Percentiles rank a stretch among this genome's conserved stretches.
phyloP scores from a whole-genome alignment of 2,888 invertebrate species.

The Lepidonotus clava region DNA sequence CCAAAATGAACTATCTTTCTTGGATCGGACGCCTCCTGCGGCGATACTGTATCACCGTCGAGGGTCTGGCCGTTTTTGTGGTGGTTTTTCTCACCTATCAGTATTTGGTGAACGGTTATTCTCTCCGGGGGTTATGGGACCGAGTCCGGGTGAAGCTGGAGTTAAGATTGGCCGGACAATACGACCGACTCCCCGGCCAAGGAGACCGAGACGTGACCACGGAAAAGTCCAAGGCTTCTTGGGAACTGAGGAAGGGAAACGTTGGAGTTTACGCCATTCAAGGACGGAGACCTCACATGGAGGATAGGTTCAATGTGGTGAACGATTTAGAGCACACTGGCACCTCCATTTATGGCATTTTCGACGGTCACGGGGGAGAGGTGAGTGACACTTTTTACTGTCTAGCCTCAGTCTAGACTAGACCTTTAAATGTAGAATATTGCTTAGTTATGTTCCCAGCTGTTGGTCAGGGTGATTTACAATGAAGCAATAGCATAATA shows the following conservation, averaged over 20 bases:
- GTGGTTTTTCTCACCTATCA: constrained; percentile 56
- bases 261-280: constrained; percentile 94
- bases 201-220: constrained; percentile 53
- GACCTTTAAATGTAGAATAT: too few species aligned
- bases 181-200: constrained; percentile 57
- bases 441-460: too few species aligned
- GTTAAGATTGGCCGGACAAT: constrained; percentile 59
- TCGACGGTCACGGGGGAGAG: constrained; percentile 95
- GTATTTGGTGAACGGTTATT: constrained; percentile 51
- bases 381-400: constrained; percentile 43
- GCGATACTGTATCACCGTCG: constrained; percentile 32
- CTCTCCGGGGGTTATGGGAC: constrained; percentile 55
- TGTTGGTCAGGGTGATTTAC: too few species aligned
- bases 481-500: too few species aligned
- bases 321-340: constrained; percentile 92
- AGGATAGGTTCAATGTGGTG: constrained; percentile 94
- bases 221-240: constrained; percentile 79
- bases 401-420: too few species aligned
- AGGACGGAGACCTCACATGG: constrained; percentile 94
- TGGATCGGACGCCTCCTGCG: constrained; percentile 19
- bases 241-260: constrained; percentile 88
- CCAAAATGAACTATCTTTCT: constrained; percentile 40
- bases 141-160: constrained; percentile 60
- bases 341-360: constrained; percentile 93
- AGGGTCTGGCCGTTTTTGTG: neutral